Evolutionary conservation across 2,888 invertebrate species (phyloP), one percentile per base, ranked within the genome.

Genomic region (Mycalesis mineus): DNA sequence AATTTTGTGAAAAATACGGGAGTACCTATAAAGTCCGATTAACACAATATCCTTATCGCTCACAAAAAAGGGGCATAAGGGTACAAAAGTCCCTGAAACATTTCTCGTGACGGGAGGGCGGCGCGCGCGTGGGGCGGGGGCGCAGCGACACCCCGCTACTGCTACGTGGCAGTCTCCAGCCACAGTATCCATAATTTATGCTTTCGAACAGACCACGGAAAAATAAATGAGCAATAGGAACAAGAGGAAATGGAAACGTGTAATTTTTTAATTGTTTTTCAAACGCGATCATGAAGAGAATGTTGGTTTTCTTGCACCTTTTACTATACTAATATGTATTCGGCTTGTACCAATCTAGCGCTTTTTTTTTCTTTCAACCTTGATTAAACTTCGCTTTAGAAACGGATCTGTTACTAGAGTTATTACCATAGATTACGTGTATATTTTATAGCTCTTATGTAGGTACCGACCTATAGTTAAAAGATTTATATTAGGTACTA

Each of bases 11-110:
- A 45, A 45, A 45, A 29, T 13, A 47, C 22, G 22, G 5, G 22
- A 2, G 22, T 5, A 22, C 22, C 22, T 33, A 47, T 33, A 17
- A 47, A 14, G 2, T 33, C 33, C 31, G 47, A 47, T 87, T 88
- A 88, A 84, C 84, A 86, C 84, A 82, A 86, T 85, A 88, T 88
- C 85, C 88, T 88, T 87, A 84, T 84, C 85, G 75, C 78, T 78
- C 78, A 75, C 84, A 85, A 87, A 86, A 87, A 82, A 80, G 81
- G 82, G 82, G 76, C 80, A 79, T 71, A 75, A 79, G 82, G 80
- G 84, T 81, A 84, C 81, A 84, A 83, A 83, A 78, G 81, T 79
- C 75, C 76, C 83, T 75, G 83, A 80, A 85, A 87, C 86, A 84
- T 88, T 87, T 87, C 84, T 86, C 86, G 82, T 79, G 78, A 82